Percentiles rank a stretch among this genome's conserved stretches.
These are phyloP conservation scores for Agriotes lineatus DNA, from an alignment of 2,888 invertebrate species.

Conservation along the genomic window DNA sequence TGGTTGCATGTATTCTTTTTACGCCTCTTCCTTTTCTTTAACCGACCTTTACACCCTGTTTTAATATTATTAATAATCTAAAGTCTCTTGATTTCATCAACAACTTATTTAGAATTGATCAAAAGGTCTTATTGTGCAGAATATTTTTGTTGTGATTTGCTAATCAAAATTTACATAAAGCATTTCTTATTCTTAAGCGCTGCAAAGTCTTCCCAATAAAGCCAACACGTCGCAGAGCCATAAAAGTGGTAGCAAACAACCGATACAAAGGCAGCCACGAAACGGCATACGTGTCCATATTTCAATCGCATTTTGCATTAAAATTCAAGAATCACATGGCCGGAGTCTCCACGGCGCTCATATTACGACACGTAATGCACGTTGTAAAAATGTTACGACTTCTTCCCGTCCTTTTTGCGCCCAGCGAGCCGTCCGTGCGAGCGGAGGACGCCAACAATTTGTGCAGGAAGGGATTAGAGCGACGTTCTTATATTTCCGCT, in stretches of 20 bases:
- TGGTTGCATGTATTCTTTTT: too few relatives aligned
- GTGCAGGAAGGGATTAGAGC: conserved; percentile 14
- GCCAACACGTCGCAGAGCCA: background rate
- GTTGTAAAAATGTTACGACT: conserved; percentile 15
- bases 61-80: too few relatives aligned
- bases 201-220: background rate
- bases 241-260: background rate
- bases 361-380: conserved; percentile 17
- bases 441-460: conserved; percentile 4
- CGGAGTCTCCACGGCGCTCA: conserved; percentile 14
- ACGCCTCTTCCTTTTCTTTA: too few relatives aligned
- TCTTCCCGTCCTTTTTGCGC: background rate
- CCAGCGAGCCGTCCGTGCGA: background rate
- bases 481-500: conserved; percentile 18
- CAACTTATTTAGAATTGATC: too few relatives aligned
- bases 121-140: too few relatives aligned
- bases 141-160: too few relatives aligned
- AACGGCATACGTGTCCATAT: background rate
- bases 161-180: too few relatives aligned
- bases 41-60: too few relatives aligned
- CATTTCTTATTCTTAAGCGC: too few relatives aligned
- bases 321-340: conserved; percentile 20
- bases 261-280: background rate
- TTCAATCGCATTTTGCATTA: conserved; percentile 8
- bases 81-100: too few relatives aligned